Evolutionary conservation across 1,140 invertebrate species (phyloP).

Genomic region (Drosophila paulistorum): DNA sequence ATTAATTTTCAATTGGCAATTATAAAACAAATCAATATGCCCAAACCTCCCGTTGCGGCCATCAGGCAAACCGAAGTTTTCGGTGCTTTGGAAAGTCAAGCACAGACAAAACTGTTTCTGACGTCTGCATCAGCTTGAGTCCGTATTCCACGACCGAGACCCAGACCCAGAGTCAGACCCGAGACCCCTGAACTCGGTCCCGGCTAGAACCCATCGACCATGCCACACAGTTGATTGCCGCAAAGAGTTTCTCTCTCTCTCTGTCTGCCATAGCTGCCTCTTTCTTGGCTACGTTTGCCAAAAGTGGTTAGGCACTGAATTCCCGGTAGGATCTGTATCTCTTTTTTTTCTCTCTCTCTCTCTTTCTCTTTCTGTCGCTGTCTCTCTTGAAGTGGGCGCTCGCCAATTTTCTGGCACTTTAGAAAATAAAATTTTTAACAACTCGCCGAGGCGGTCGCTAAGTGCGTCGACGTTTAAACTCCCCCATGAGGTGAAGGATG

Average conservation of each 20-base stretch:
- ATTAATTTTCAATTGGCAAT: background rate
- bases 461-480: slow-evolving; percentile 75
- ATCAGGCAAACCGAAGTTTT: slow-evolving; percentile 33
- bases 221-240: slow-evolving; percentile 63
- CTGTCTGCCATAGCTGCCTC: no score
- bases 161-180: background rate
- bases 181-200: background rate
- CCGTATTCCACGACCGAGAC: slow-evolving; percentile 12
- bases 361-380: background rate
- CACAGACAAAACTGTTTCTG: slow-evolving; percentile 63
- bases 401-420: slow-evolving; percentile 76
- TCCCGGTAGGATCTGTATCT: slow-evolving; percentile 32
- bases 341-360: background rate
- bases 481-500: slow-evolving; percentile 34
- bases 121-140: slow-evolving; percentile 40
- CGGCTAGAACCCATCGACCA: background rate
- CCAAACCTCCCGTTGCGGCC: slow-evolving; percentile 2
- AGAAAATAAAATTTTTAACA: slow-evolving; percentile 76
- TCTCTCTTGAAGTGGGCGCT: slow-evolving; percentile 55
- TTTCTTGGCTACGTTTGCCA: background rate
- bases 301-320: slow-evolving; percentile 30
- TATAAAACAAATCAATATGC: slow-evolving; percentile 32
- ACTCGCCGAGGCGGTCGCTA: slow-evolving; percentile 72
- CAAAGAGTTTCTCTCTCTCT: slow-evolving; percentile 52
- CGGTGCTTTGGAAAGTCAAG: slow-evolving; percentile 55